Base-by-base conservation (phyloP, 2,888 invertebrate genomes). In the Ecliptopera silaceata region DNA sequence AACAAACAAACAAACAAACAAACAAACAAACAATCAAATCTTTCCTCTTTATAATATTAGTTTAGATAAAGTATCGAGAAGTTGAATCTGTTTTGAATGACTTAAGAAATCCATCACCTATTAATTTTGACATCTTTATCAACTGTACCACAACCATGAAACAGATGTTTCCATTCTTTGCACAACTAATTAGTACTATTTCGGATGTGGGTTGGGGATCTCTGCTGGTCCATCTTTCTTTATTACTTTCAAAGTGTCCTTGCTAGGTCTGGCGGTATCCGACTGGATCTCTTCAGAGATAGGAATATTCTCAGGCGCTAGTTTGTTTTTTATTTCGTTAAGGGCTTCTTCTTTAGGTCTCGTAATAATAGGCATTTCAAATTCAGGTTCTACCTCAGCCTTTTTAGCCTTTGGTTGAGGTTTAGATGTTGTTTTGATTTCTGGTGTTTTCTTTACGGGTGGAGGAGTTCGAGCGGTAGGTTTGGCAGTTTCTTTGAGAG, bases 191-290 rank as follows among this genome's bases (percentile, higher is more conserved):
- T 34, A 15, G 4, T 6, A 45, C 4, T 12, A 46, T 79, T 80
- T 84, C 62, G 77, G 56, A 52, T 78, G 74, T 58, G 82, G 86
- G 63, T 84, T 80, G 42, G 88, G 91, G 15, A 92, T 92, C 67
- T 90, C 91, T 17, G 82, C 74, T 1, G 91, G 92, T 8, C 93
- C 93, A 56, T 86, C 91, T 68, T 91, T 93, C 69, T 90, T 93
- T 55, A 94, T 93, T 2, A 94, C 92, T 80, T 93, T 94, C 20
- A 94, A 83, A 45, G 87, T 92, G 63, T 92, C 92, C 57, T 87
- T 86, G 65, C 78, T 78, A 0, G 93, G 93, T 52, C 92, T 91
- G 15, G 80, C 77, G 0, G 92, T 92, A 66, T 93, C 93, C 0
- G 86, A 84, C 2, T 87, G 85, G 57, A 93, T 92, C 44, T 92